Base-by-base conservation (phyloP, 2,797 vertebrate genomes). In the Brachymystax lenok region DNA sequence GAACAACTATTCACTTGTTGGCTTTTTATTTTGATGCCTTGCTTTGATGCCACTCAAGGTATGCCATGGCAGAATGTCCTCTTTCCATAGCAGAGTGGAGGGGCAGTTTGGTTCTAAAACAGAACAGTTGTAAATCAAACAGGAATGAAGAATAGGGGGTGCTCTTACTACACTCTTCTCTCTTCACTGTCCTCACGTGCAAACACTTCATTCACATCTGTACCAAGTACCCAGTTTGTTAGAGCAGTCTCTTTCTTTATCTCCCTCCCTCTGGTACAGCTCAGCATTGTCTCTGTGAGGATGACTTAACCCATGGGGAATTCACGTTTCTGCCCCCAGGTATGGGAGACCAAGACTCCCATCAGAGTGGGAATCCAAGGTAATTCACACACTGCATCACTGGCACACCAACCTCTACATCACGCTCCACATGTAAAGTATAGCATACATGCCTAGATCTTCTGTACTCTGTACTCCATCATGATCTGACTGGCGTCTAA, bases 291-390 rank as follows among this genome's bases (percentile, higher is more conserved):
- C 28, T 63, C 54, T 46, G 27, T 3, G 40, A 28, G 17, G 6
- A 5, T 63, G 68, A 67, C 76, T 72, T 40, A 73, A 78, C 21
- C 51, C 19, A 27, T 28, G 50, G 30, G n/a, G 6, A 73, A 54
- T 52, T 78, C 51, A 40, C 46, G 17, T 69, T 69, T n/a, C 16
- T 59, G 50, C 52, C 52, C 12, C 40, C 27, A 78, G 72, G 64
- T 70, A 64, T 68, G 8, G 8, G 35, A 46, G 35, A 28, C 40
- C 40, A 46, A 46, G 40, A 19, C 27, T 77, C 35, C 46, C 64
- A 50, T 69, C 24, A 51, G 21, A 74, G 24, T 19, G 16, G 12
- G 64, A 69, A 28, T 19, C 5, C 72, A 7, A 19, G 16, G 14
- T 51, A 6, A 64, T 12, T 24, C 24, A 33, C 66, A 68, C 66